These are phyloP conservation scores for Temnothorax ravouxi DNA, from an alignment of 2,888 invertebrate genomes.

Conservation along the genomic window DNA sequence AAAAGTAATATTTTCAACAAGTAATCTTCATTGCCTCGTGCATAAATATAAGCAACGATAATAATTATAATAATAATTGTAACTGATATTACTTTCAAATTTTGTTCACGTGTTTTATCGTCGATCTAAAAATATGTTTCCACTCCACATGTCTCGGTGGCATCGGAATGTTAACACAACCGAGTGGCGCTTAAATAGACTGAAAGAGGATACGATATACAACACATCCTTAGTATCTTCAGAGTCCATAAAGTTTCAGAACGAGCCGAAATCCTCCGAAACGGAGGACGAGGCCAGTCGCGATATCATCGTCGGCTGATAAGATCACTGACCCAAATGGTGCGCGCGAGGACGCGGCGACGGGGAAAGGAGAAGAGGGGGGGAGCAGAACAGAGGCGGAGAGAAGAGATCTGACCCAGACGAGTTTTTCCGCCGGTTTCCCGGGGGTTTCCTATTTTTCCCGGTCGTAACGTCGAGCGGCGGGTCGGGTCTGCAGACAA, in stretches of 20 bases:
- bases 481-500: constrained; percentile 85
- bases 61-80: not conserved
- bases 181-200: not conserved
- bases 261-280: constrained; percentile 29
- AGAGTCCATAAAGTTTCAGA: constrained; percentile 36
- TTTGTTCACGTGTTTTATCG: not conserved
- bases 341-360: not conserved
- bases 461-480: constrained; percentile 82
- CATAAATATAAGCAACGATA: not conserved
- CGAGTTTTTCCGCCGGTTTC: constrained; percentile 82
- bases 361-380: not conserved
- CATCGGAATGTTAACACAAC: constrained; percentile 15
- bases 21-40: not conserved
- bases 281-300: constrained; percentile 20
- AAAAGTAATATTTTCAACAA: not conserved
- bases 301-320: constrained; percentile 52
- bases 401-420: constrained; percentile 82
- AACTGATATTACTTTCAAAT: not conserved
- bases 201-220: not conserved
- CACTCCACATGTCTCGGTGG: not conserved
- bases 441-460: constrained; percentile 84
- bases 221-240: not conserved
- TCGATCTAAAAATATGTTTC: not conserved
- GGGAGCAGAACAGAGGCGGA: constrained; percentile 17
- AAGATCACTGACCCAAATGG: constrained; percentile 78